These are phyloP conservation scores for Origma solitaria DNA, from an alignment of 2,113 vertebrate genomes.

Conservation along the genomic window DNA sequence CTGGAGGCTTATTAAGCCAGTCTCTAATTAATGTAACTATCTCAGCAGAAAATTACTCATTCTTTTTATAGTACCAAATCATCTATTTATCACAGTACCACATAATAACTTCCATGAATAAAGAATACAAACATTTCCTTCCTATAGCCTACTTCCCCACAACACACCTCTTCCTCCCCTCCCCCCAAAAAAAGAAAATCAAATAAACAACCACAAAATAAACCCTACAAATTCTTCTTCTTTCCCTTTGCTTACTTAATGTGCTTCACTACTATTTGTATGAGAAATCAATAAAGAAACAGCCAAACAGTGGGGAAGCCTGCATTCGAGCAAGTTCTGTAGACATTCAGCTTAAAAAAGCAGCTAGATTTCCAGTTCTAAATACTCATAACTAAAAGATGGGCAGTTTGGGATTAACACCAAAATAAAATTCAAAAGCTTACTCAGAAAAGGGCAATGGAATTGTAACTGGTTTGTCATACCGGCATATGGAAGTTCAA, in stretches of 20 bases:
- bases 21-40: not conserved
- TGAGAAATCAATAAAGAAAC: not conserved
- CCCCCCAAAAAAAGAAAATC: rapidly evolving
- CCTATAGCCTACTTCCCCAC: not conserved
- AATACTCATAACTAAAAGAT: not conserved
- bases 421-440: not conserved
- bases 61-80: not conserved
- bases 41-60: not conserved
- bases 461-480: not conserved
- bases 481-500: not conserved
- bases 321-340: not conserved
- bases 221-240: not conserved
- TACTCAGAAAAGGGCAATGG: not conserved
- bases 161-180: not conserved
- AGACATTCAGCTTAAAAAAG: not conserved
- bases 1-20: not conserved
- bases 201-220: not conserved
- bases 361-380: not conserved
- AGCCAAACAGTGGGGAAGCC: not conserved
- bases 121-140: not conserved
- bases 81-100: not conserved
- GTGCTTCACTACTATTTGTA: not conserved
- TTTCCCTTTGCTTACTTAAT: not conserved
- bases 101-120: not conserved
- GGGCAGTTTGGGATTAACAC: not conserved